A percentile compares a stretch with the other conserved stretches of the same genome.
These are phyloP conservation scores for Drosophila nebulosa DNA, from an alignment of 1,140 invertebrate genomes.

Conservation along the genomic window DNA sequence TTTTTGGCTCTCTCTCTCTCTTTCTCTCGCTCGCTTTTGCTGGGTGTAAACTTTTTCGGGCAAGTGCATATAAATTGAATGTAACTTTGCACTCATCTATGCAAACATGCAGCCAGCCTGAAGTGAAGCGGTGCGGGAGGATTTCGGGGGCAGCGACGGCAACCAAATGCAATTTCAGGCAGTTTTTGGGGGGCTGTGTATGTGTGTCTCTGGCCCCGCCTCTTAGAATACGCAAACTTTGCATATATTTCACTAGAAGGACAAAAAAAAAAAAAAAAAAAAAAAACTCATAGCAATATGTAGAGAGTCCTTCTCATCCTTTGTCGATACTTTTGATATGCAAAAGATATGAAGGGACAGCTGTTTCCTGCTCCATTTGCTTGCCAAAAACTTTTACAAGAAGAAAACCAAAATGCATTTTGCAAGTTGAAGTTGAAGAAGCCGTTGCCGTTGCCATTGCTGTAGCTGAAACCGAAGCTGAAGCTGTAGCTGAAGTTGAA, in stretches of 20 bases:
- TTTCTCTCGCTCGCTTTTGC: constrained; percentile 11
- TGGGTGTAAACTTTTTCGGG: constrained; percentile 62
- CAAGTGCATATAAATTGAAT: constrained; percentile 76
- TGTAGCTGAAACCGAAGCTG: neutral
- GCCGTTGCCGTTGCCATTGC: neutral
- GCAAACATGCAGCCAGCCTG: constrained; percentile 36
- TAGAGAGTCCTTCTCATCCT: constrained; percentile 19
- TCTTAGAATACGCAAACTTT: constrained; percentile 56
- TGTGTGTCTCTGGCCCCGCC: constrained; percentile 24
- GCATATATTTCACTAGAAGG: constrained; percentile 66
- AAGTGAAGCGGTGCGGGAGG: neutral
- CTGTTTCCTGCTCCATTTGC: constrained; percentile 78
- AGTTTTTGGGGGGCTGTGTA: constrained; percentile 24
- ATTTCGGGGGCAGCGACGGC: too few relatives aligned
- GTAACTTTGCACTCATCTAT: constrained; percentile 73
- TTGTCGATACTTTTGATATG: constrained; percentile 75
- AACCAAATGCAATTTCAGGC: constrained; percentile 44
- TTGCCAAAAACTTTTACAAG: constrained; percentile 73
- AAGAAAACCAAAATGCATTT: constrained; percentile 54
- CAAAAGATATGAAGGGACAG: constrained; percentile 78
- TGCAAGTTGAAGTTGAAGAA: constrained; percentile 39
- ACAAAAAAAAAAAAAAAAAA: constrained; percentile 1
- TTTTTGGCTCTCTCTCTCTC: neutral
- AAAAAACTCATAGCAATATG: constrained; percentile 2
- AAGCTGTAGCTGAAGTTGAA: neutral